phyloP scores from a whole-genome alignment of 37 sponge, comb jelly and placozoan species.

The Oscarella lobularis region DNA sequence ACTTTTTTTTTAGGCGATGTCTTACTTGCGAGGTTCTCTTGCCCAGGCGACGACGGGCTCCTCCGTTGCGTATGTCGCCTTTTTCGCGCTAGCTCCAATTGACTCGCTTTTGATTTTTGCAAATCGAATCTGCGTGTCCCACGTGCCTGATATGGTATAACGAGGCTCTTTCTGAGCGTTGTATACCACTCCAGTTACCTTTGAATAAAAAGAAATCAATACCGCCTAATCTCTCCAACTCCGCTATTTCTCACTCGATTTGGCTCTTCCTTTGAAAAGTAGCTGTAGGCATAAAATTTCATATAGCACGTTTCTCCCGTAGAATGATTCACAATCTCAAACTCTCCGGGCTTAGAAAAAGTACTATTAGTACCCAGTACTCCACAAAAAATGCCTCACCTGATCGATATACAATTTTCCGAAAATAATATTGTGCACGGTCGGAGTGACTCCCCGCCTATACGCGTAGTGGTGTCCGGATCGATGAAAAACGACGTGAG shows the following conservation, averaged over 20 bases:
- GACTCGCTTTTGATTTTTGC: no score
- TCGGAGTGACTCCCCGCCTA: slow-evolving; percentile 61
- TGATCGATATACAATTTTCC: slow-evolving; percentile 94
- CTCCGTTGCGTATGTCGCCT: no score
- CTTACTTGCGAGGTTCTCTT: no score
- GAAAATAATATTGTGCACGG: slow-evolving; percentile 95
- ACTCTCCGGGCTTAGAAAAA: slow-evolving; percentile 46
- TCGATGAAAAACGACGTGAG: slow-evolving; percentile 64
- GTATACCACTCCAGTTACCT: slow-evolving; percentile 72
- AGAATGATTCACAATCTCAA: slow-evolving; percentile 75
- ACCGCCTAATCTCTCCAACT: neutral
- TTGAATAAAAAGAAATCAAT: neutral
- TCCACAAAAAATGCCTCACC: no score
- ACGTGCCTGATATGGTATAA: slow-evolving; percentile 68
- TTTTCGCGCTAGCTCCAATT: no score
- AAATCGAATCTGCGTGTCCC: slow-evolving; percentile 83
- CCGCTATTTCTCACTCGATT: neutral
- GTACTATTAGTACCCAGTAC: neutral
- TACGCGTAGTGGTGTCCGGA: slow-evolving; percentile 83
- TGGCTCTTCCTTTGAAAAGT: slow-evolving; percentile 28
- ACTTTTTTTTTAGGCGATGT: no score
- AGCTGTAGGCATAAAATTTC: slow-evolving; percentile 86
- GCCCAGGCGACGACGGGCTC: no score
- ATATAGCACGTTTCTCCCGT: slow-evolving; percentile 59
- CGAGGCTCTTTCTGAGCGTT: slow-evolving; percentile 33